Base-by-base conservation (phyloP, 2,888 invertebrate species). In the Philhelius pedissequus region DNA sequence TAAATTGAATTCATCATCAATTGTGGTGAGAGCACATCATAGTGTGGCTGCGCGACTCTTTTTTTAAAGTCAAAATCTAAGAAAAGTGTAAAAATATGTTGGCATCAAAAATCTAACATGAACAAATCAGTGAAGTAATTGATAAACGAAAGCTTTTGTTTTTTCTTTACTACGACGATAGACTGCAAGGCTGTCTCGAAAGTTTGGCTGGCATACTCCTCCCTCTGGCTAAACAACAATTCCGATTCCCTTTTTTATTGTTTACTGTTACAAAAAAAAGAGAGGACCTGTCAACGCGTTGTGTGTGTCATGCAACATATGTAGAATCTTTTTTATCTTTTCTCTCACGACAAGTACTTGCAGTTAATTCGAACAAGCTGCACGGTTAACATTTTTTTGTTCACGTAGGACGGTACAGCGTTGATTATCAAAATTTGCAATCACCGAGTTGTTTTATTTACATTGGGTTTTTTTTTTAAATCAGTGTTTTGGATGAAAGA, bases 131-230 rank as follows among this genome's bases (percentile, higher is more conserved):
- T 68, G 48, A 77, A 73, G 54, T 82, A 62, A 82, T 77, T 82
- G 77, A 77, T 73, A 73, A 73, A 68, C 62, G 48, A 62, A 66
- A 77, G 82, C 82, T 82, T 82, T 70, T n/a, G n/a, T n/a, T n/a
- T 73, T 73, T 64, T 70, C 40, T 27, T 35, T 62, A 43, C 40
- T 15, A 43, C 60, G 20, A n/a, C 20, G 27, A 62, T 18, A 43
- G 27, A 70, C 77, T 45, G 54, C 70, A 66, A 78, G 52, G 45
- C 25, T 45, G 73, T 54, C 38, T 60, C 68, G 20, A 48, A 54
- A 48, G 69, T 69, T 69, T 15, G 18, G 38, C 20, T 22, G 18
- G 45, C 25, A 38, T 9, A 43, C 62, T 52, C 54, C 62, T 43
- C 68, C 54, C 40, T 58, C 25, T 32, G 13, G 50, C 3, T 27